phyloP scores from a whole-genome alignment of 2,113 vertebrate genomes.

The Otolemur garnettii region DNA sequence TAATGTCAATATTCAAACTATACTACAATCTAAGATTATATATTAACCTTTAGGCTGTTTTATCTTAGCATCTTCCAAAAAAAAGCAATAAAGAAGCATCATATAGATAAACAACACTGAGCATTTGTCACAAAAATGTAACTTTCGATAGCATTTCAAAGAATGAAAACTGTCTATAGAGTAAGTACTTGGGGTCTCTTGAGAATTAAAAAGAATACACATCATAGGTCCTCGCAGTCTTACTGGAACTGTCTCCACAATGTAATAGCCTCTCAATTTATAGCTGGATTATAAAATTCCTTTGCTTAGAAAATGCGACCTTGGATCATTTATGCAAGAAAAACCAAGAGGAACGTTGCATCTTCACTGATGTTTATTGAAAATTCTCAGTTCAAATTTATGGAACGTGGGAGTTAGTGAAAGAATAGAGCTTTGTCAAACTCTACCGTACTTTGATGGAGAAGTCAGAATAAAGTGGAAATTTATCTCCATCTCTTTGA shows the following conservation, averaged over 20 bases:
- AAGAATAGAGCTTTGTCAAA: slow-evolving; percentile 70
- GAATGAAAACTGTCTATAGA: not conserved
- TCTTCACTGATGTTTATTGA: slow-evolving; percentile 66
- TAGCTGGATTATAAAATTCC: not conserved
- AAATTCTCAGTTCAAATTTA: slow-evolving; percentile 69
- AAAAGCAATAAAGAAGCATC: not conserved
- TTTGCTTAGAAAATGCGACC: slow-evolving; percentile 26
- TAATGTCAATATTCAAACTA: too few species aligned
- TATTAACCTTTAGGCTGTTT: not conserved
- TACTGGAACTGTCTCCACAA: not conserved
- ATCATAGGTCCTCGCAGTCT: not conserved
- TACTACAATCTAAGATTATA: not conserved
- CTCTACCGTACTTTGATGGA: slow-evolving; percentile 58
- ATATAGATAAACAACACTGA: not conserved
- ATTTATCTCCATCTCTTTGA: slow-evolving; percentile 45
- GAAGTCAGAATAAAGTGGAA: slow-evolving; percentile 56
- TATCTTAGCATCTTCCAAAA: not conserved
- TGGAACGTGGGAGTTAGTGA: slow-evolving; percentile 57
- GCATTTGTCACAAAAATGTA: slow-evolving; percentile 10
- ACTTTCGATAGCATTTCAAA: slow-evolving; percentile 14
- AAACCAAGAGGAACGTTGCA: slow-evolving; percentile 21
- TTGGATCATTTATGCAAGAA: slow-evolving; percentile 52
- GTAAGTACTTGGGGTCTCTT: not conserved
- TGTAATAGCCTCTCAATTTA: slow-evolving; percentile 14
- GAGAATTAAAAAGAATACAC: not conserved